Percentiles rank a stretch among this genome's conserved stretches.
These are phyloP conservation scores for Epizoanthus stellaris DNA, from an alignment of 92 coral and sea anemone genomes.

Conservation along the genomic window DNA sequence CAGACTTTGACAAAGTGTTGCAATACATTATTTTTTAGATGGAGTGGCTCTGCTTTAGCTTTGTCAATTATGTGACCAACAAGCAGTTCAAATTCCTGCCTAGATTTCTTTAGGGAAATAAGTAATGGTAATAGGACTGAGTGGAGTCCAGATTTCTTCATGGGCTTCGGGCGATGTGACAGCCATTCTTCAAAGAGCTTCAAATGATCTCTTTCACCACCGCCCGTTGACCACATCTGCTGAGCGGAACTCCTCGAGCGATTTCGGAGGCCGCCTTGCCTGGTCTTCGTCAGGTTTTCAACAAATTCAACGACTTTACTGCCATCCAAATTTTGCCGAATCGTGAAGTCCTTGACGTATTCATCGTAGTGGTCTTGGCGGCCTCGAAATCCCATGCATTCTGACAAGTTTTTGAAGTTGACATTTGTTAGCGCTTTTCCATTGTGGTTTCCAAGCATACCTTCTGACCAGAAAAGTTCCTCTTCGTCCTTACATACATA, in stretches of 20 bases:
- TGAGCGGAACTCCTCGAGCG: slow-evolving; percentile 41
- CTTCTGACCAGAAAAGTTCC: slow-evolving; percentile 47
- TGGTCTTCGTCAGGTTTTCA: slow-evolving; percentile 48
- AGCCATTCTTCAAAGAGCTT: slow-evolving; percentile 53
- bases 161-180: slow-evolving; percentile 26
- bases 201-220: slow-evolving; percentile 61
- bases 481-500: slow-evolving; percentile 37
- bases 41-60: slow-evolving; percentile 18
- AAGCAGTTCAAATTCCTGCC: slow-evolving; percentile 10
- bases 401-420: slow-evolving; percentile 39
- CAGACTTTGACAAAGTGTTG: slow-evolving; percentile 15
- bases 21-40: slow-evolving; percentile 24
- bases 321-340: slow-evolving; percentile 32
- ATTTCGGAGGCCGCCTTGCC: slow-evolving; percentile 52
- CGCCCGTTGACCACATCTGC: slow-evolving; percentile 58
- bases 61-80: neutral
- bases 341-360: slow-evolving; percentile 46
- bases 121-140: no score
- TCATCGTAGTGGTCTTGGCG: slow-evolving; percentile 64
- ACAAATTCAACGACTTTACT: slow-evolving; percentile 31
- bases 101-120: no score
- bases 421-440: slow-evolving; percentile 31
- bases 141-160: slow-evolving; percentile 53
- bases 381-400: slow-evolving; percentile 51
- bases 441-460: slow-evolving; percentile 43